Evolutionary conservation across 2,888 invertebrate species (phyloP).

Genomic region (Lypha dubia): DNA sequence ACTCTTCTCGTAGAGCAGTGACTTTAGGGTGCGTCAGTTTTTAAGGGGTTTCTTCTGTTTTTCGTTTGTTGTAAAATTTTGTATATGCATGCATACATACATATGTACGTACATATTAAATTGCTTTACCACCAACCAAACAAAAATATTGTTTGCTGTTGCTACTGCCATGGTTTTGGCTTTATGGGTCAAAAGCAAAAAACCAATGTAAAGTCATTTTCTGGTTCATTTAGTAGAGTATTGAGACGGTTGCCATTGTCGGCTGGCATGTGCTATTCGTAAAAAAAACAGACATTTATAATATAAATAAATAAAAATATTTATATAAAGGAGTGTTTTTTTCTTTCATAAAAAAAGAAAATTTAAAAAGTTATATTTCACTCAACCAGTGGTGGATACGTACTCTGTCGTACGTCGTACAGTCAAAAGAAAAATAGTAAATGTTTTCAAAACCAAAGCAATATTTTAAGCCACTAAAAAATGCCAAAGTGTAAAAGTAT

Average conservation of each 20-base stretch:
- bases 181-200: slow-evolving; percentile 63
- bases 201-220: slow-evolving; percentile 68
- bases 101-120: too few relatives aligned
- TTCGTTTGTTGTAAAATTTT: slow-evolving; percentile 21
- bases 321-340: slow-evolving; percentile 39
- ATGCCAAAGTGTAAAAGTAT: slow-evolving; percentile 4
- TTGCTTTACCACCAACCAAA: slow-evolving; percentile 40
- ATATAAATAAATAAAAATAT: slow-evolving; percentile 43
- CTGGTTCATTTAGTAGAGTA: slow-evolving; percentile 63
- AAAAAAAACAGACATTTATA: slow-evolving; percentile 40
- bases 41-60: slow-evolving; percentile 23
- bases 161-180: slow-evolving; percentile 35
- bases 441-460: background rate
- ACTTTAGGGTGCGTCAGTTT: slow-evolving; percentile 50
- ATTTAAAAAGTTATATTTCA: background rate
- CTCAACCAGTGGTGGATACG: too few relatives aligned
- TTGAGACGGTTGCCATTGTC: slow-evolving; percentile 24
- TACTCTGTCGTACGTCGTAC: too few relatives aligned
- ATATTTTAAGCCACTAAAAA: slow-evolving; percentile 4
- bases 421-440: background rate
- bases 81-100: too few relatives aligned
- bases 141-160: slow-evolving; percentile 27
- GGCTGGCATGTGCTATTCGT: slow-evolving; percentile 37
- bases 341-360: slow-evolving; percentile 22
- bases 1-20: slow-evolving; percentile 2